Percentiles rank a stretch among this genome's conserved stretches.
These are phyloP conservation scores for Drosophila borealis DNA, from an alignment of 2,888 invertebrate species.

Conservation along the genomic window DNA sequence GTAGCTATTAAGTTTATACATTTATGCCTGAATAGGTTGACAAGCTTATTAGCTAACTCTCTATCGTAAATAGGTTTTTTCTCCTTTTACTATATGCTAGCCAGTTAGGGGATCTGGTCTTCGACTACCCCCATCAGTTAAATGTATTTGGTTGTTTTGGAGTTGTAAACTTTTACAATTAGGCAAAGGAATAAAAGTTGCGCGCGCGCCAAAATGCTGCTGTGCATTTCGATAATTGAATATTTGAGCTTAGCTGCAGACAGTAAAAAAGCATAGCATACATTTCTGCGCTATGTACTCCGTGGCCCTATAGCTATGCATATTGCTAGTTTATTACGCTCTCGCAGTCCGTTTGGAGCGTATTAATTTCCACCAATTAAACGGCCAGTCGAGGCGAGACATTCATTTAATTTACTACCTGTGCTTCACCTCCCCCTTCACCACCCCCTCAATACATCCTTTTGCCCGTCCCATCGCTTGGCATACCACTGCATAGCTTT, in stretches of 20 bases:
- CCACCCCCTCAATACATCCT: not conserved
- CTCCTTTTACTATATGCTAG: no score
- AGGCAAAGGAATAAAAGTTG: constrained; percentile 72
- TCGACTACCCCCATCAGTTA: not conserved
- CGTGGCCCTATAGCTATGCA: constrained; percentile 9
- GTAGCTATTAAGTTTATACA: no score
- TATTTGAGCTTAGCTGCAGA: constrained; percentile 53
- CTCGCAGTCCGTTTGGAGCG: constrained; percentile 28
- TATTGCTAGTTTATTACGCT: constrained; percentile 27
- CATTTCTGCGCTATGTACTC: constrained; percentile 24
- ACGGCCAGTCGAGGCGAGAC: constrained; percentile 63
- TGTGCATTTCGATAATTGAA: constrained; percentile 75
- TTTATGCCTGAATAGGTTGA: not conserved
- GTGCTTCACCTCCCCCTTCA: constrained; percentile 16
- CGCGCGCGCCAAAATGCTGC: constrained; percentile 39
- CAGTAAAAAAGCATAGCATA: constrained; percentile 43
- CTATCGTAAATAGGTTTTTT: no score
- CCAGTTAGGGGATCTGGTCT: constrained; percentile 6
- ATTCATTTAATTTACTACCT: constrained; percentile 82
- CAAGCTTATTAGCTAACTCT: no score
- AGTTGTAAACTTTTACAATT: constrained; percentile 73
- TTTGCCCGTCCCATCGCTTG: not conserved
- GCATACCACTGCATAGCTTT: constrained; percentile 37
- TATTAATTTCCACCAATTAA: constrained; percentile 54
- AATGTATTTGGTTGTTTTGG: constrained; percentile 3